Base-by-base conservation (phyloP, 2,888 invertebrate species). In the Rhopalosiphum nymphaeae region DNA sequence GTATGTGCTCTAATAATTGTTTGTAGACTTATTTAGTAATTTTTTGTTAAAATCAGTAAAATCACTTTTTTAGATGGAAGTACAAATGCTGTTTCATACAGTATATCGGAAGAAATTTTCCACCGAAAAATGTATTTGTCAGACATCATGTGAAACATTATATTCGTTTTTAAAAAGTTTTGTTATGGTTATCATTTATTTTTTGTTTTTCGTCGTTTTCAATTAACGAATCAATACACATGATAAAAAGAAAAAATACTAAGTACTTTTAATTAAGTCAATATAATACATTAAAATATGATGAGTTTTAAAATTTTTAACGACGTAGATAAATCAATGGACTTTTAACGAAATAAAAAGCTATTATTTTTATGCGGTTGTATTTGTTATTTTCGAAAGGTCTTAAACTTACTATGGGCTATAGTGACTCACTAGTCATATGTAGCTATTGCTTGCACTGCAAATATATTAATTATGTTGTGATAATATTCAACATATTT, bases 401-500 rank as follows among this genome's bases (percentile, higher is more conserved):
- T 78, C 26, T 78, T 78, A 78, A 36, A 78, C 21, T 36, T 36
- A 36, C n/a, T 78, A 78, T 21, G 36, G 21, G 36, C 36, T 36
- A 36, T 78, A 16, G 21, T 21, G 2, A 78, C 16, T 36, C 16
- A 78, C n/a, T 57, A 53, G 53, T 53, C 53, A 67, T n/a, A n/a
- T 67, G n/a, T 36, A 78, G 36, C n/a, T 61, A 61, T 29, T 61
- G 57, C 7, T 29, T 61, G 57, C 7, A 86, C n/a, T 86, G 25
- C 29, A 57, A 46, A 57, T 25, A 36, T 26, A 91, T 53, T 57
- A 86, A 86, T 57, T 91, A 44, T 7, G 44, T n/a, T 56, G 46
- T 91, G 46, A 86, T 92, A 61, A 86, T 46, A 36, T 57, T 36
- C 57, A 87, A 61, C 36, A 42, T 49, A 87, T 87, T 92, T 53